phyloP scores from a whole-genome alignment of 1,140 invertebrate species.

The Scaptomyza montana region DNA sequence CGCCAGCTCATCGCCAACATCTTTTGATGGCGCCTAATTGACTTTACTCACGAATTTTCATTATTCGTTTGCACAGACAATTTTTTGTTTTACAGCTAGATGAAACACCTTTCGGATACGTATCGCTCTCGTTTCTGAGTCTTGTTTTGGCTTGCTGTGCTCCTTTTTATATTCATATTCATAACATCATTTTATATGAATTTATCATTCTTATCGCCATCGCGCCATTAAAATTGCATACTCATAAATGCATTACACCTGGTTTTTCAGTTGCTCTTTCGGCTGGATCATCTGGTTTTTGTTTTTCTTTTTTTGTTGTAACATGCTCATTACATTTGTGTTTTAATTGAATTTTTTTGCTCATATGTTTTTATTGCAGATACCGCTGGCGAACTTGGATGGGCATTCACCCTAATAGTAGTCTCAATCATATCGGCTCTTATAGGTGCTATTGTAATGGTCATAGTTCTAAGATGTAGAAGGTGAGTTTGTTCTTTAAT shows the following conservation, averaged over 20 bases:
- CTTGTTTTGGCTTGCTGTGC: constrained; percentile 12
- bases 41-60: constrained; percentile 67
- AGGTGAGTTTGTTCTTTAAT: constrained; percentile 76
- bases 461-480: constrained; percentile 85
- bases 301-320: not conserved
- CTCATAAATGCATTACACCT: constrained; percentile 62
- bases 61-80: constrained; percentile 7
- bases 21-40: constrained; percentile 57
- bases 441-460: constrained; percentile 85
- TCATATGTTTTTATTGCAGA: constrained; percentile 80
- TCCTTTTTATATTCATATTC: constrained; percentile 45
- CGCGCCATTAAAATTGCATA: constrained; percentile 71
- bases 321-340: constrained; percentile 50
- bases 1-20: constrained; percentile 32
- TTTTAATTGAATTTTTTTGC: constrained; percentile 32
- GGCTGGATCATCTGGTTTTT: constrained; percentile 22
- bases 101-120: constrained; percentile 26
- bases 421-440: constrained; percentile 85
- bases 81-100: constrained; percentile 43
- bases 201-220: constrained; percentile 73
- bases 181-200: constrained; percentile 62
- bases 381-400: constrained; percentile 84
- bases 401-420: constrained; percentile 85
- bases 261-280: constrained; percentile 8
- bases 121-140: constrained; percentile 7